phyloP scores from a whole-genome alignment of 2,797 vertebrate genomes.

The Mionectes olivaceus region DNA sequence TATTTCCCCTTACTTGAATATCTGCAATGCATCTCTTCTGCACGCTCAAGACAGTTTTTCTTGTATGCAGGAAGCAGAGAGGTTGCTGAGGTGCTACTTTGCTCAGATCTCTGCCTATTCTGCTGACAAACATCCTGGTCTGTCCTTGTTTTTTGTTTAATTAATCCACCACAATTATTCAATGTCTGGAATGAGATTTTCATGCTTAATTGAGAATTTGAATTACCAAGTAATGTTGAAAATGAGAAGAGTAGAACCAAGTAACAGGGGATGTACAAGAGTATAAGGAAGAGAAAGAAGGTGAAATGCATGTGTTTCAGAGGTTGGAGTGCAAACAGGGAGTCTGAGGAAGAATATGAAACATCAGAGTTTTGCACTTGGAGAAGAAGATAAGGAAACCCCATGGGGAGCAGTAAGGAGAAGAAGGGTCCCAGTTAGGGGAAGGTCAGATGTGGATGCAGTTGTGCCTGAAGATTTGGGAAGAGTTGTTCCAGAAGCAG shows the following conservation, averaged over 20 bases:
- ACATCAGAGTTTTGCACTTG: not conserved
- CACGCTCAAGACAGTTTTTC: not conserved
- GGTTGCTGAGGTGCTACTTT: not conserved
- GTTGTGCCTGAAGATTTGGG: not conserved
- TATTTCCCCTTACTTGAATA: not conserved
- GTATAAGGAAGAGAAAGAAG: not conserved
- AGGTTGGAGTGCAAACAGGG: not conserved
- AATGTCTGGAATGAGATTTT: not conserved
- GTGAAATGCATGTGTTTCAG: not conserved
- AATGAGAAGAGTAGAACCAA: not conserved
- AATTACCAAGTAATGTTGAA: not conserved
- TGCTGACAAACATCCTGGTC: not conserved
- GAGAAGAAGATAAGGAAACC: not conserved
- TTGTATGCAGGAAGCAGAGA: not conserved
- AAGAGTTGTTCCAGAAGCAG: not conserved
- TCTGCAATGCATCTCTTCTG: not conserved
- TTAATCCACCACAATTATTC: not conserved
- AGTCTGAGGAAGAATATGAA: not conserved
- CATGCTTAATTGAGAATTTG: not conserved
- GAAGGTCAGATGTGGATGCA: not conserved
- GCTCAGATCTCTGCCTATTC: not conserved
- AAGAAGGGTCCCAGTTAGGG: not conserved
- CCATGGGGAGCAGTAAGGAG: not conserved
- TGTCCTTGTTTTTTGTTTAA: not conserved
- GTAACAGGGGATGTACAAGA: not conserved